phyloP scores from a whole-genome alignment of 2,797 vertebrate species.

The Eidolon dupreanum region DNA sequence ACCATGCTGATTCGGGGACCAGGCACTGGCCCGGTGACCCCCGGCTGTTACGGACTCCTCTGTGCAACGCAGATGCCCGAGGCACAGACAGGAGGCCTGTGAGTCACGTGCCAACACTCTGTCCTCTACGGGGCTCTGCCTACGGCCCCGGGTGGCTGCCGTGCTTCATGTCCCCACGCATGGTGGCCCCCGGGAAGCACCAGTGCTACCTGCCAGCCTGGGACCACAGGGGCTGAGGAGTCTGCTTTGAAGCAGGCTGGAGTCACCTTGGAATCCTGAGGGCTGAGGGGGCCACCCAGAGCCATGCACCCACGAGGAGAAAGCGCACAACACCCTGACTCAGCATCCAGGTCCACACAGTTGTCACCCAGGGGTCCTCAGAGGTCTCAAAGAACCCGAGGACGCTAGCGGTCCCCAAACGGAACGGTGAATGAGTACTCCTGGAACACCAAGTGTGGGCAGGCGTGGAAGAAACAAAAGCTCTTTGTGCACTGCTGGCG shows the following conservation, averaged over 20 bases:
- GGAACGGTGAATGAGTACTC: background rate
- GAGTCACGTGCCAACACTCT: background rate
- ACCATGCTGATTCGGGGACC: background rate
- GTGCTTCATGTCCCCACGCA: background rate
- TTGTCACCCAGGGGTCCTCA: background rate
- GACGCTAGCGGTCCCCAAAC: background rate
- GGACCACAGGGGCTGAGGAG: background rate
- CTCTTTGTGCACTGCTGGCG: background rate
- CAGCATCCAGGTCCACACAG: background rate
- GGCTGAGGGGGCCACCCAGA: too few relatives aligned
- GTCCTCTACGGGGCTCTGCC: background rate
- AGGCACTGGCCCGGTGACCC: background rate
- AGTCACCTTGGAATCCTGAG: background rate
- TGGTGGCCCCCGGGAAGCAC: background rate
- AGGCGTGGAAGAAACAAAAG: background rate
- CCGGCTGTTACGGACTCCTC: background rate
- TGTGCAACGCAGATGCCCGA: too few relatives aligned
- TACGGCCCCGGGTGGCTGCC: too few relatives aligned
- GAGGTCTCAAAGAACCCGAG: background rate
- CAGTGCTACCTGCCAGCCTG: background rate
- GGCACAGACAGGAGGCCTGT: background rate
- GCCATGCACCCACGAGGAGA: background rate
- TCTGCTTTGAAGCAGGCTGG: background rate
- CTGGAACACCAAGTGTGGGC: background rate
- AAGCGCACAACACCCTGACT: background rate